Conservation (phyloP, 1,140 invertebrate genomes). For the Halictus rubicundus region DNA sequence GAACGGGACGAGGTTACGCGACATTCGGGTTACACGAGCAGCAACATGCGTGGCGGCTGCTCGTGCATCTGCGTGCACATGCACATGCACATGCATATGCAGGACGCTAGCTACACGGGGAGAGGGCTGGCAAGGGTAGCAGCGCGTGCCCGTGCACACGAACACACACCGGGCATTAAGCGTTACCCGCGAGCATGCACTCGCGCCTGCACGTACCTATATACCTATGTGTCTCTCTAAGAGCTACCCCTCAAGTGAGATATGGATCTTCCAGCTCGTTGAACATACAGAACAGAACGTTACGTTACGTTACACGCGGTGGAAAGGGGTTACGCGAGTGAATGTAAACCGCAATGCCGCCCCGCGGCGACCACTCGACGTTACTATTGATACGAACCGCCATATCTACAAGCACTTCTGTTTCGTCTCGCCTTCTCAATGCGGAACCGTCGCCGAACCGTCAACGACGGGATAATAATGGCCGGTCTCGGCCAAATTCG, state of each 20-base stretch:
- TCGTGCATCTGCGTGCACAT: constrained; percentile 13
- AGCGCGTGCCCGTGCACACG: constrained; percentile 41
- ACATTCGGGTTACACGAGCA: constrained; percentile 34
- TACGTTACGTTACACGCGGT: constrained; percentile 62
- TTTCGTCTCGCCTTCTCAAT: background rate
- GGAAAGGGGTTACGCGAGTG: constrained; percentile 60
- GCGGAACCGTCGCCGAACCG: background rate
- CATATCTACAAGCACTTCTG: constrained; percentile 23
- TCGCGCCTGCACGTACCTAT: constrained; percentile 33
- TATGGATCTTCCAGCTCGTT: constrained; percentile 78
- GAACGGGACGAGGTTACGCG: constrained; percentile 34
- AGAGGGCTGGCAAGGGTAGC: background rate
- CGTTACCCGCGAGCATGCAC: constrained; percentile 36
- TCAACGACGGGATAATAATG: constrained; percentile 2
- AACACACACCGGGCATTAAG: constrained; percentile 10
- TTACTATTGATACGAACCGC: constrained; percentile 59
- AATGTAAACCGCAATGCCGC: constrained; percentile 60
- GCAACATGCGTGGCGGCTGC: constrained; percentile 17
- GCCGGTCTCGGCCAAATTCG: background rate
- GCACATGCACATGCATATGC: background rate
- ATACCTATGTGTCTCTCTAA: constrained; percentile 52
- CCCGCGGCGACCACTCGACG: constrained; percentile 55
- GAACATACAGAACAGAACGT: constrained; percentile 74
- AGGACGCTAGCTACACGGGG: background rate
- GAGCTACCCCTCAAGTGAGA: constrained; percentile 73